Percentiles rank a stretch among this genome's conserved stretches.
These are phyloP conservation scores for Acromyrmex echinatior DNA, from an alignment of 1,140 invertebrate species.

Conservation along the genomic window DNA sequence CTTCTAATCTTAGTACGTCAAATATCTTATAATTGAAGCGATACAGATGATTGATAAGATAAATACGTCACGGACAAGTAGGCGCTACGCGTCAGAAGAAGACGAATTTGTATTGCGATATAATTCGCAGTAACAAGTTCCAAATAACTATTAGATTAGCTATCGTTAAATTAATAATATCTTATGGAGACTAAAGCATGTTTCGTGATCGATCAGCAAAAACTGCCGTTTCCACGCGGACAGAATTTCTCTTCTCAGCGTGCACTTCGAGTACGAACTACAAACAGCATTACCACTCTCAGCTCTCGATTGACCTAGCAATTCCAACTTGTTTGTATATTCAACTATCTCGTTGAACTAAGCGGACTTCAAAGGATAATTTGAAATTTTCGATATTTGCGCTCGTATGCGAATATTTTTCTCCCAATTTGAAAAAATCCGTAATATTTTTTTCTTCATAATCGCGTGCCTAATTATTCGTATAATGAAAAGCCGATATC, in stretches of 20 bases:
- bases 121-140: not conserved
- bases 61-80: not conserved
- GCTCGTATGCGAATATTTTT: not conserved
- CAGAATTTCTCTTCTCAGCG: conserved; percentile 31
- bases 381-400: not conserved
- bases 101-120: not conserved
- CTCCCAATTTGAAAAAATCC: not conserved
- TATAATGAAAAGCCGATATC: conserved; percentile 24
- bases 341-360: conserved; percentile 40
- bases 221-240: not conserved
- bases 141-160: not conserved
- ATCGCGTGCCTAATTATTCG: conserved; percentile 26
- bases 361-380: conserved; percentile 36
- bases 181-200: not conserved
- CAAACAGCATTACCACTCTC: conserved; percentile 16
- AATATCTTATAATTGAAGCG: not conserved
- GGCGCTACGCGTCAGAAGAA: not conserved
- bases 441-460: not conserved
- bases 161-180: not conserved
- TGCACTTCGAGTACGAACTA: not conserved
- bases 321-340: conserved; percentile 1
- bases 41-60: not conserved
- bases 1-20: not conserved
- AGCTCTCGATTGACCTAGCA: conserved; percentile 11
- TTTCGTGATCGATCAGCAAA: not conserved